A percentile compares a stretch with the other conserved stretches of the same genome.
Conservation (phyloP, 2,797 vertebrate species). For the Sorex maritimensis region DNA sequence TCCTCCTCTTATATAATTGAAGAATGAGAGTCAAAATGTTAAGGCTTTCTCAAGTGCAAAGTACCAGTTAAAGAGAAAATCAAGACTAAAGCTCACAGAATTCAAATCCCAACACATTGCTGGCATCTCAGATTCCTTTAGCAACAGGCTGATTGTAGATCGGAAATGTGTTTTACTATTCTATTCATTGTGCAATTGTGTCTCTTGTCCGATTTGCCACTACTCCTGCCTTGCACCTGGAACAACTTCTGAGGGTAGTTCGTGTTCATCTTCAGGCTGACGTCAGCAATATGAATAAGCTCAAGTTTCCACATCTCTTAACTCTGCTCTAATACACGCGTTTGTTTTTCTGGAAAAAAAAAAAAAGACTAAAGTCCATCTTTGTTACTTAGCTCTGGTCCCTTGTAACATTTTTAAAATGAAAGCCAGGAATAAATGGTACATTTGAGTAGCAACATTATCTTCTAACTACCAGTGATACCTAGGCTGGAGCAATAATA, state of each 20-base stretch:
- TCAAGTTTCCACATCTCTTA: constrained; percentile 83
- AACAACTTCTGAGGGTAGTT: constrained; percentile 62
- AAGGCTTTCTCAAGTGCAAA: constrained; percentile 11
- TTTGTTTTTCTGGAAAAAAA: constrained; percentile 56
- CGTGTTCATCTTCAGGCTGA: constrained; percentile 77
- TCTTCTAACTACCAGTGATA: too few relatives aligned
- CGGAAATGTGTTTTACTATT: constrained; percentile 85
- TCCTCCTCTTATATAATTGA: neutral
- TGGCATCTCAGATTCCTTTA: constrained; percentile 74
- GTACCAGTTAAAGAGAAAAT: neutral
- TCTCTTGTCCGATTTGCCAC: constrained; percentile 77
- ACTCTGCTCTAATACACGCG: constrained; percentile 73
- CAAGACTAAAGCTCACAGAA: constrained; percentile 6
- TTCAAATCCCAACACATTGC: constrained; percentile 67
- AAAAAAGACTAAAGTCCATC: neutral
- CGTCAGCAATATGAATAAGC: constrained; percentile 89
- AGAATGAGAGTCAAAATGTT: constrained; percentile 27
- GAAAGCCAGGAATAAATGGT: neutral
- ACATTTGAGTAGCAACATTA: neutral
- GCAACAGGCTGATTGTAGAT: constrained; percentile 82
- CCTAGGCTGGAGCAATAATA: too few relatives aligned
- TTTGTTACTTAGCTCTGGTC: neutral
- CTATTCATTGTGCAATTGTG: constrained; percentile 83
- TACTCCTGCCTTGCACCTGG: constrained; percentile 75
- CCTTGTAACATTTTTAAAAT: neutral